Evolutionary conservation across 2,888 invertebrate species (phyloP), one percentile per base, ranked within the genome.

Genomic region (Athetis lepigone): DNA sequence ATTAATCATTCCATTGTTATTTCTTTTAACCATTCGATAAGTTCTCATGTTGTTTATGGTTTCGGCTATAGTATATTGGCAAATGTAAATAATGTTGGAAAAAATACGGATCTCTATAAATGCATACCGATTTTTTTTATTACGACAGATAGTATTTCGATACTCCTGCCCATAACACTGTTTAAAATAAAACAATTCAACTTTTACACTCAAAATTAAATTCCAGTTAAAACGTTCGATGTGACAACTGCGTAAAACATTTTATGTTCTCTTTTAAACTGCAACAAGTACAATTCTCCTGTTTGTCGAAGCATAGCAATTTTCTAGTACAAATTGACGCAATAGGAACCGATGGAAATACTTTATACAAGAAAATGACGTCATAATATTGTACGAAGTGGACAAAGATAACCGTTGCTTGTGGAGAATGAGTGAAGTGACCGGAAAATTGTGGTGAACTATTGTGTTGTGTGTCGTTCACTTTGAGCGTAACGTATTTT

Each of bases 11-110:
- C 52, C 65, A 66, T 75, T 77, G 72, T 77, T 71, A 47, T 64
- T 70, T 40, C 54, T 73, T 70, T 40, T 66, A 58, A 70, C 66
- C 60, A 55, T 60, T 66, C 72, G 72, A 77, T 75, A 77, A 75
- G 68, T 66, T 66, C 56, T 77, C 43, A 42, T 57, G 67, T 69
- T 77, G 77, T 77, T 75, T 65, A 77, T 77, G 63, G 77, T 69
- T 51, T 47, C 43, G 8, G 33, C 58, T 54, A 59, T 42, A 72
- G 46, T 64, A 66, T 69, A 75, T 75, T 69, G 75, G 66, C 68
- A 63, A 57, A 66, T 18, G 50, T 63, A 61, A 72, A 55, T 43
- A 45, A 57, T 47, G 52, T 23, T 60, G 27, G 56, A 61, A 63
- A 74, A 75, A 68, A 68, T 56, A 36, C 4, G 4, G 16, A 60